Evolutionary conservation across 2,113 vertebrate genomes (phyloP).

Genomic region (Actenoides hombroni): DNA sequence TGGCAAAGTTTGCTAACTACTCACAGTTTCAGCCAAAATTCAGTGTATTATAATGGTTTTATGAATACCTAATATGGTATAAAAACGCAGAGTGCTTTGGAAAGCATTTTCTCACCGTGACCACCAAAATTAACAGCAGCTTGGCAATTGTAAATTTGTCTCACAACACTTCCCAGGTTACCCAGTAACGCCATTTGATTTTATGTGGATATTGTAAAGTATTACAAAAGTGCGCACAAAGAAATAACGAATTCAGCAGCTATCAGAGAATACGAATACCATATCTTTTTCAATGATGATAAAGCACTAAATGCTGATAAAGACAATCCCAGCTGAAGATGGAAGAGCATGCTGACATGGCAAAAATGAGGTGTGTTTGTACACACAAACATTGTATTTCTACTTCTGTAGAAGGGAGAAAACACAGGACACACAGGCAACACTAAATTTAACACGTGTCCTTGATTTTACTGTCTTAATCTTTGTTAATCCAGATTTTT

Average conservation of each 20-base stretch:
- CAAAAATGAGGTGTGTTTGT: not conserved
- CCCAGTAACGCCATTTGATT: not conserved
- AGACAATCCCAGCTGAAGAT: not conserved
- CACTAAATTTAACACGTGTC: accelerated
- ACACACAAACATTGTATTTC: not conserved
- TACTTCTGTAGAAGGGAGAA: not conserved
- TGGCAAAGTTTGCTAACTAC: not conserved
- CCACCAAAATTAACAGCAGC: not conserved
- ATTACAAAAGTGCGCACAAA: not conserved
- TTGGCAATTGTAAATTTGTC: not conserved
- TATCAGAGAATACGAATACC: not conserved
- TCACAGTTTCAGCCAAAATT: not conserved
- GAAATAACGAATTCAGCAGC: not conserved
- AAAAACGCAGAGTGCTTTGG: not conserved
- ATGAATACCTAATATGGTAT: not conserved
- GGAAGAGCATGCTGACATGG: not conserved
- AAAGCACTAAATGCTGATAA: not conserved
- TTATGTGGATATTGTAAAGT: not conserved
- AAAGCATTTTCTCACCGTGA: not conserved
- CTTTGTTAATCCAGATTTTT: not conserved
- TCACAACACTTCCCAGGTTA: not conserved
- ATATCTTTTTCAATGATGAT: not conserved
- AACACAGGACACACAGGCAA: not conserved
- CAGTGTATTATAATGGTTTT: not conserved
- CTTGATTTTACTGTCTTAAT: not conserved